Evolutionary conservation across 2,113 vertebrate genomes (phyloP).

Genomic region (Brienomyrus brachyistius): DNA sequence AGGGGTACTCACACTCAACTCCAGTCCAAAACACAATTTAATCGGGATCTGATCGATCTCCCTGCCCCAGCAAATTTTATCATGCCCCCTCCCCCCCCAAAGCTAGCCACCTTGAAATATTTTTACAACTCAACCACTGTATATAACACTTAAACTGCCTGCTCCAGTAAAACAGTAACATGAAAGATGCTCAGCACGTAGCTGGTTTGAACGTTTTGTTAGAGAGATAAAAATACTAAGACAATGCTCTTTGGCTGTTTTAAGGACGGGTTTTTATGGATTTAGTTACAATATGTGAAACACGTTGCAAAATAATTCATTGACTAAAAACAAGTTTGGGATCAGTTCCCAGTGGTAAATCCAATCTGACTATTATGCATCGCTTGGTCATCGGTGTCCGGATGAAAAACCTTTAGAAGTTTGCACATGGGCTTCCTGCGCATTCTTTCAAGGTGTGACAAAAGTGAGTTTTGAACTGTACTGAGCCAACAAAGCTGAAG

Average conservation of each 20-base stretch:
- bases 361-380: background rate
- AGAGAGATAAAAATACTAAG: background rate
- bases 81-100: background rate
- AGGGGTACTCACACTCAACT: background rate
- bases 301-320: background rate
- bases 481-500: background rate
- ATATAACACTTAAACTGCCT: background rate
- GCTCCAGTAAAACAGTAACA: background rate
- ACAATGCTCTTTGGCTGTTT: background rate
- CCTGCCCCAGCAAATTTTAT: background rate
- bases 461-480: background rate
- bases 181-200: background rate
- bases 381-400: background rate
- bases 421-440: background rate
- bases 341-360: background rate
- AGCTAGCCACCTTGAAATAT: background rate
- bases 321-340: background rate
- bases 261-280: background rate
- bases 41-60: background rate
- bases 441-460: background rate
- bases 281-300: background rate
- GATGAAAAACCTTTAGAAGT: background rate
- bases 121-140: background rate
- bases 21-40: background rate
- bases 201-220: background rate